Percentiles rank a stretch among this genome's conserved stretches.
Conservation (phyloP, 2,113 vertebrate genomes). For the Laterallus jamaicensis region DNA sequence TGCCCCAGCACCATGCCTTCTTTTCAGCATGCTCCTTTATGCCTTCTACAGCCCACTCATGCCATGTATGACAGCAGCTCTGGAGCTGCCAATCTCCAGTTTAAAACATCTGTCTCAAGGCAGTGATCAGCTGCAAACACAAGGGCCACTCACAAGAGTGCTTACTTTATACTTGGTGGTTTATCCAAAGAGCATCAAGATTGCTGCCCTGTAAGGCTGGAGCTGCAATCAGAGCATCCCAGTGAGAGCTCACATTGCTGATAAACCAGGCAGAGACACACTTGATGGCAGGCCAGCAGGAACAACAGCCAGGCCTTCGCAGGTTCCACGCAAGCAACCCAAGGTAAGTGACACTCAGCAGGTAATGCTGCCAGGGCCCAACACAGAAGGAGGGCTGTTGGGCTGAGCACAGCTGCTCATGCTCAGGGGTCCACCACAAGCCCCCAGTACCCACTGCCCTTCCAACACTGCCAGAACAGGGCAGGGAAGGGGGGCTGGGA, state of each 20-base stretch:
- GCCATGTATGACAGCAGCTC: background rate
- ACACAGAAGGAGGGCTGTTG: too few species aligned
- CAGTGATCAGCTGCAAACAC: background rate
- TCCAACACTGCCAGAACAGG: background rate
- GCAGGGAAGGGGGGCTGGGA: too few species aligned
- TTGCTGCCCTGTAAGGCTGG: background rate
- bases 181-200: background rate
- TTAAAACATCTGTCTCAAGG: background rate
- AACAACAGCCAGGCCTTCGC: background rate
- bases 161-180: background rate
- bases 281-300: background rate
- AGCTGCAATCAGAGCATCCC: background rate
- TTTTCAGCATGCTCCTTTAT: too few species aligned
- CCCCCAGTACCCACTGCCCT: background rate
- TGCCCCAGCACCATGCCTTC: background rate
- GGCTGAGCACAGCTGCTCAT: background rate
- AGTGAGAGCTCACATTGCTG: background rate
- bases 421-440: background rate
- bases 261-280: background rate
- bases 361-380: background rate
- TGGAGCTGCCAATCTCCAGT: background rate
- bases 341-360: background rate
- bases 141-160: background rate
- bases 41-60: too few species aligned
- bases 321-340: background rate